Evolutionary conservation across 2,888 invertebrate species (phyloP), one percentile per base, ranked within the genome.

Genomic region (Epiblema foenella): DNA sequence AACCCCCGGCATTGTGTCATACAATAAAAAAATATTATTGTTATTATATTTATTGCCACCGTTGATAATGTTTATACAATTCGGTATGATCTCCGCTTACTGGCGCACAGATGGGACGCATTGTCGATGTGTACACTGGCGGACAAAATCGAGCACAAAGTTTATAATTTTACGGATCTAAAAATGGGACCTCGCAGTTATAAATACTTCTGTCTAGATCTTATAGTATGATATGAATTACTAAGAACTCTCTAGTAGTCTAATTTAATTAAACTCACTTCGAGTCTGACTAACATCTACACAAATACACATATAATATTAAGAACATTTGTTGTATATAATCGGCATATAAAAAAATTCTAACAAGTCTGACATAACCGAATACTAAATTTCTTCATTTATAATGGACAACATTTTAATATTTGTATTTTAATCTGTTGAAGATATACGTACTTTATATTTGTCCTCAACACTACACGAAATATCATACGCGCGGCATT

Each of bases 51-150:
- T 89, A 86, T 86, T 86, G 85, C 85, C 82, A 82, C 81, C 79
- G 85, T 87, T 88, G 86, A 88, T 88, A 85, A 85, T 89, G 85
- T 91, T 90, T 89, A 89, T 89, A 84, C 85, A 88, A 89, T 88
- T 82, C 85, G 80, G 81, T 73, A 82, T 87, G 89, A 89, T 91
- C 89, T 90, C 87, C 76, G 78, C 75, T 89, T 86, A 85, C 89
- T 79, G 75, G 66, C 69, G 79, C 75, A 83, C 85, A 85, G 85
- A 83, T 87, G 85, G 75, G 73, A 74, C 59, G 76, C 60, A 71
- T 75, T 75, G 75, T 74, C 74, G 77, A 68, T 24, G 24, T 54
- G 68, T 52, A 77, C 74, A 81, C 68, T 81, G 74, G 70, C 64
- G 76, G 77, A 75, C 77, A 79, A 77, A 75, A 37, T 15, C 51